A percentile compares a stretch with the other conserved stretches of the same genome.
Conservation (phyloP, 2,113 vertebrate genomes). For the Ramphastos sulfuratus region DNA sequence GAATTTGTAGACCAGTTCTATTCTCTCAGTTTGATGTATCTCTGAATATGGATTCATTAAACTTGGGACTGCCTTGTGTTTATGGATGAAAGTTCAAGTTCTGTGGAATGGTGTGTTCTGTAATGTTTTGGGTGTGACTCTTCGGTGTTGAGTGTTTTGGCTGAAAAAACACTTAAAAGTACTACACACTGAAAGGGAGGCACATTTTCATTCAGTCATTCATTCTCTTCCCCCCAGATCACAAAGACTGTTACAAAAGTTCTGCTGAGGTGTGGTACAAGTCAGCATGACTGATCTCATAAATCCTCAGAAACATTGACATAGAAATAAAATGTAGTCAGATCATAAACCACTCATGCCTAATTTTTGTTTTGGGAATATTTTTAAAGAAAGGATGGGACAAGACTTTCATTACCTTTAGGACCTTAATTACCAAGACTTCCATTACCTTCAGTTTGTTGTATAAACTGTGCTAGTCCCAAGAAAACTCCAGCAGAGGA, state of each 20-base stretch:
- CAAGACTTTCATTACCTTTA: neutral
- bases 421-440: too few relatives aligned
- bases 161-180: too few relatives aligned
- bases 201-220: too few relatives aligned
- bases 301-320: neutral
- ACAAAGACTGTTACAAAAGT: neutral
- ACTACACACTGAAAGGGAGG: too few relatives aligned
- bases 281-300: neutral
- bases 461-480: neutral
- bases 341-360: neutral
- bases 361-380: neutral
- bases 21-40: neutral
- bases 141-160: too few relatives aligned
- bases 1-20: neutral
- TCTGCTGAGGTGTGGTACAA: neutral
- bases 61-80: neutral
- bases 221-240: too few relatives aligned
- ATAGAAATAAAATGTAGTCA: neutral
- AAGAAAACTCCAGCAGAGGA: neutral
- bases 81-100: neutral
- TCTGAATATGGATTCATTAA: neutral
- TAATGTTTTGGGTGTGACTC: too few relatives aligned
- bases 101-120: too few relatives aligned
- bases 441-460: neutral
- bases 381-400: rapidly evolving